Evolutionary conservation across 2,888 invertebrate genomes (phyloP).

Genomic region (Mythimna lalbum): DNA sequence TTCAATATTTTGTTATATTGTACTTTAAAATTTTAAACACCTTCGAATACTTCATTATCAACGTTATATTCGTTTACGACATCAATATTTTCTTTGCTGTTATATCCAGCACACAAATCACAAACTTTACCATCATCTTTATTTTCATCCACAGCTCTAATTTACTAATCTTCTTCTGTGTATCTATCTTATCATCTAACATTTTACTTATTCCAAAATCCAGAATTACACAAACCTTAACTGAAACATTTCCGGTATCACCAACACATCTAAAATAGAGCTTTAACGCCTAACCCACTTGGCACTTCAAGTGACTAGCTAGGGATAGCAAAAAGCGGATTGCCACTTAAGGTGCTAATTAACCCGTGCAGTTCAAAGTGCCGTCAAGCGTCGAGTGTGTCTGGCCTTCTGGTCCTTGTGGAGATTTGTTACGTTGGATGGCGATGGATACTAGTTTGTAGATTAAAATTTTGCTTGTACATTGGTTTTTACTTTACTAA

Average conservation of each 20-base stretch:
- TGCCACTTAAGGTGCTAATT: slow-evolving; percentile 64
- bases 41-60: no score
- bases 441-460: slow-evolving; percentile 11
- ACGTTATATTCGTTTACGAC: not conserved
- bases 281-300: slow-evolving; percentile 50
- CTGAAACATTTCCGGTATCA: not conserved
- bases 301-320: slow-evolving; percentile 54
- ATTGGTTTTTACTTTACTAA: no score
- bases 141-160: not conserved
- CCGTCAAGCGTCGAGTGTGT: slow-evolving; percentile 61
- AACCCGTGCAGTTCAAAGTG: slow-evolving; percentile 62
- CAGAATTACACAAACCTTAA: not conserved
- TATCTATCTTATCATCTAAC: not conserved
- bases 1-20: not conserved
- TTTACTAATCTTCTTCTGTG: not conserved
- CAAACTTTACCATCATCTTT: not conserved
- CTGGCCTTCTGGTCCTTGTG: slow-evolving; percentile 53
- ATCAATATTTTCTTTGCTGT: not conserved
- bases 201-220: not conserved
- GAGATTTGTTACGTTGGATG: slow-evolving; percentile 42
- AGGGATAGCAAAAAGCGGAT: slow-evolving; percentile 62
- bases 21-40: not conserved
- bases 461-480: not conserved
- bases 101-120: not conserved
- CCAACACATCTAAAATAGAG: slow-evolving; percentile 13